Base-by-base conservation (phyloP, 2,888 invertebrate genomes). In the Apamea sordens region DNA sequence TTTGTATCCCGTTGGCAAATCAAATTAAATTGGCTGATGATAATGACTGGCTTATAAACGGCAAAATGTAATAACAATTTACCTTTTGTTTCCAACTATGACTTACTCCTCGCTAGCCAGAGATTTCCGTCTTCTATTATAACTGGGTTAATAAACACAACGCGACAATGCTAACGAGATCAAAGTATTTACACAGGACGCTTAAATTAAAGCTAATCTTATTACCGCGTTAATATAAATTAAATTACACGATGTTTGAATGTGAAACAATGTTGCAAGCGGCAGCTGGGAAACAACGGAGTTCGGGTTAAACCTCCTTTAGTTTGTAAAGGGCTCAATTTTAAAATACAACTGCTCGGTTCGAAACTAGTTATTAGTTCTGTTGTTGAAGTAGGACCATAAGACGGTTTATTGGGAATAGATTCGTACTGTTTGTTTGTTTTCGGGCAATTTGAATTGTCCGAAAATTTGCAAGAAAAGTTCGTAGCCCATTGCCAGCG, bases 111-210 rank as follows among this genome's bases (percentile, higher is more conserved):
- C 47, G 79, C 77, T 73, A 64, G 76, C 65, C 63, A 77, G 77
- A 85, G 85, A 84, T 89, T 85, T 81, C 76, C 74, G 80, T 82
- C 77, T 79, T 79, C 88, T 76, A 89, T 89, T 89, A 90, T 91
- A 86, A 90, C 89, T 87, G 79, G 69, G 85, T 91, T 91, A 91
- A 91, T 92, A 91, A 70, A 85, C 74, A 85, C 72, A 85, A 82
- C 82, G 79, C 84, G 86, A 88, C 90, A 87, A 84, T 83, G 88
- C 90, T 92, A 93, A 93, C 93, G 87, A 92, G 94, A 94, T 94
- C 92, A 94, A 92, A 92, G 92, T 93, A 93, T 94, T 94, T 93
- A 92, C 89, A 92, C 91, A 92, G 93, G 92, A 93, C 92, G 92
- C 88, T 92, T 92, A 91, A 92, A 93, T 94, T 93, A 91, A 89